Evolutionary conservation across 2,113 vertebrate species (phyloP).

Genomic region (Paramisgurnus dabryanus): DNA sequence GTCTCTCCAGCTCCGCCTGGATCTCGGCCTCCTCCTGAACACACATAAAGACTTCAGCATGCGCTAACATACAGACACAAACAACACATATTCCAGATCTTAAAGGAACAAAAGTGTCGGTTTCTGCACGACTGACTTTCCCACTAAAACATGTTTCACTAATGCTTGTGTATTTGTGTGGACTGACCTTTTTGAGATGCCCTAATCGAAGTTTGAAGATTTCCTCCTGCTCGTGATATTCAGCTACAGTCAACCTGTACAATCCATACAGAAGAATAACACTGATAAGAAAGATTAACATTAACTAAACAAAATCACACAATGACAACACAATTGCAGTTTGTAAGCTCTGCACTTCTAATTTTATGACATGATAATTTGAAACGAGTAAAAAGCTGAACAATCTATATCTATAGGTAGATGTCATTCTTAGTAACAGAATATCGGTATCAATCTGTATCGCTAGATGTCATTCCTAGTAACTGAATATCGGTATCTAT

Average conservation of each 20-base stretch:
- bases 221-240: slow-evolving; percentile 98
- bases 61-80: background rate
- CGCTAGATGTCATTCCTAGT: no score
- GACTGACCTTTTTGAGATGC: slow-evolving; percentile 94
- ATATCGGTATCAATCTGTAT: no score
- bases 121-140: background rate
- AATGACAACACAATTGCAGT: no score
- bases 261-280: slow-evolving; percentile 45
- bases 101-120: background rate
- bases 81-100: background rate
- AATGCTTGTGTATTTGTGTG: background rate
- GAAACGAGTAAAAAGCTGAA: no score
- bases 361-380: no score
- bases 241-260: slow-evolving; percentile 90
- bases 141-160: background rate
- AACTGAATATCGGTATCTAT: no score
- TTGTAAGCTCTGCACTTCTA: no score
- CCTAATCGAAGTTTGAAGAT: slow-evolving; percentile 98
- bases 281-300: background rate
- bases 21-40: slow-evolving; percentile 96
- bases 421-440: no score
- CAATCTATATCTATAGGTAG: no score
- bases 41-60: background rate
- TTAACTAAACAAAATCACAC: no score
- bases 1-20: slow-evolving; percentile 93